These are phyloP conservation scores for Leptarthrus brevirostris DNA, from an alignment of 2,888 invertebrate species.

Conservation along the genomic window DNA sequence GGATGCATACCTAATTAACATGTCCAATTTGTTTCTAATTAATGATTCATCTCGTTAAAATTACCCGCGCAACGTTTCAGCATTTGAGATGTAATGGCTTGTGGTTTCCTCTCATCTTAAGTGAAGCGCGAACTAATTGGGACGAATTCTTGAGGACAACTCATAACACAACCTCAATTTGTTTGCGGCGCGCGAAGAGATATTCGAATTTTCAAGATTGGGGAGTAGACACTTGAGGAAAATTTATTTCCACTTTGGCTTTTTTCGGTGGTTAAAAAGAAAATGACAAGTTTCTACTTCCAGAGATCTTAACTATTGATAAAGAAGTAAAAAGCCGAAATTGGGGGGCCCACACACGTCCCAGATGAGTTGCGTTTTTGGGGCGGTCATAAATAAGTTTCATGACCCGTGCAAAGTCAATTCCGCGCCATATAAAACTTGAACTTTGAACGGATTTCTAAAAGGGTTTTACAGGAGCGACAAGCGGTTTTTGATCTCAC, in stretches of 20 bases:
- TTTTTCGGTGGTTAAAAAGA: constrained; percentile 1
- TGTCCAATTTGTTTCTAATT: constrained; percentile 56
- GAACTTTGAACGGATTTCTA: not conserved
- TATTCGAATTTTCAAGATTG: not conserved
- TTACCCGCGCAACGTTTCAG: constrained; percentile 21
- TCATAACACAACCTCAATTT: constrained; percentile 22
- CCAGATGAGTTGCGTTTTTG: not conserved
- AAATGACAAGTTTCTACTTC: too few relatives aligned
- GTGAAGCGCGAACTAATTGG: constrained; percentile 45
- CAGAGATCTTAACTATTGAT: constrained; percentile 13
- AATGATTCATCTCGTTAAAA: constrained; percentile 54
- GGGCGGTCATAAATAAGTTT: constrained; percentile 48
- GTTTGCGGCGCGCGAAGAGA: not conserved
- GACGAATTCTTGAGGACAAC: constrained; percentile 38
- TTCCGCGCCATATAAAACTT: not conserved
- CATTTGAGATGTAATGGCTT: constrained; percentile 6
- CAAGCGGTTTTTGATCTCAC: constrained; percentile 27
- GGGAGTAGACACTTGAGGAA: constrained; percentile 4
- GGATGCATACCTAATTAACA: constrained; percentile 50
- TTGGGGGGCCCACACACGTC: constrained; percentile 36
- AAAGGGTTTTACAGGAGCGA: constrained; percentile 5
- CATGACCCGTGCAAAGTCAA: constrained; percentile 40
- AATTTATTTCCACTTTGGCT: constrained; percentile 30
- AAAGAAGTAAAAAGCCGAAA: constrained; percentile 15
- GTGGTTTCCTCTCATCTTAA: constrained; percentile 8